These are phyloP conservation scores for Galbula dea DNA, from an alignment of 2,113 vertebrate genomes.

Conservation along the genomic window DNA sequence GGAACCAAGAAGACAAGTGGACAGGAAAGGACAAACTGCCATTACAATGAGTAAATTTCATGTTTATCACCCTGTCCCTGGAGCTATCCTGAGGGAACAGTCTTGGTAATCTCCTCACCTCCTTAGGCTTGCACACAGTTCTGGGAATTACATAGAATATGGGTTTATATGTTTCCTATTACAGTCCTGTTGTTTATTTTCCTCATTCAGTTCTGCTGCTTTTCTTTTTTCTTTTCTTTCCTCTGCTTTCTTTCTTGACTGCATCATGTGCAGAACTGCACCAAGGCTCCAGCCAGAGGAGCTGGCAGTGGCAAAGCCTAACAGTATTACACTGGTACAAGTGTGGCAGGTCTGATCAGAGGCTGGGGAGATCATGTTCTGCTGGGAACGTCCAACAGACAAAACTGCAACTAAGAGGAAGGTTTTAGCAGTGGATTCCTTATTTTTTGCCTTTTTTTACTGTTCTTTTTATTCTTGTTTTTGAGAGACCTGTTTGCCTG, in stretches of 20 bases:
- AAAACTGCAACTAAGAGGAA: not conserved
- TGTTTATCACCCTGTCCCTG: accelerated
- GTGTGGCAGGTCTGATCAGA: not conserved
- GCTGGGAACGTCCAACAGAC: not conserved
- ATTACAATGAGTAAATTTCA: not conserved
- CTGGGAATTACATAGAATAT: not conserved
- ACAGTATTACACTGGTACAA: accelerated
- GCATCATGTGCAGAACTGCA: not conserved
- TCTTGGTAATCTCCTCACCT: not conserved
- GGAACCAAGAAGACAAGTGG: not conserved
- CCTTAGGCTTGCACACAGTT: not conserved
- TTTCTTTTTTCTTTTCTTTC: not conserved
- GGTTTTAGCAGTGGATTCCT: not conserved
- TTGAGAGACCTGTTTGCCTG: not conserved
- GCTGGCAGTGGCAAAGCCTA: not conserved
- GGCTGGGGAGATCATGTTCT: not conserved
- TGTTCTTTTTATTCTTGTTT: not conserved
- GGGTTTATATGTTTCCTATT: not conserved
- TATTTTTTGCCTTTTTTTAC: not conserved
- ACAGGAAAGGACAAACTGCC: not conserved
- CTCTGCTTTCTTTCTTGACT: not conserved
- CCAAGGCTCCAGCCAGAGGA: not conserved
- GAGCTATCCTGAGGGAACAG: not conserved
- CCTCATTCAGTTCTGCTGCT: not conserved
- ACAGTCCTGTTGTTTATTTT: not conserved